These are phyloP conservation scores for Bombylius major DNA, from an alignment of 2,888 invertebrate species.

Conservation along the genomic window DNA sequence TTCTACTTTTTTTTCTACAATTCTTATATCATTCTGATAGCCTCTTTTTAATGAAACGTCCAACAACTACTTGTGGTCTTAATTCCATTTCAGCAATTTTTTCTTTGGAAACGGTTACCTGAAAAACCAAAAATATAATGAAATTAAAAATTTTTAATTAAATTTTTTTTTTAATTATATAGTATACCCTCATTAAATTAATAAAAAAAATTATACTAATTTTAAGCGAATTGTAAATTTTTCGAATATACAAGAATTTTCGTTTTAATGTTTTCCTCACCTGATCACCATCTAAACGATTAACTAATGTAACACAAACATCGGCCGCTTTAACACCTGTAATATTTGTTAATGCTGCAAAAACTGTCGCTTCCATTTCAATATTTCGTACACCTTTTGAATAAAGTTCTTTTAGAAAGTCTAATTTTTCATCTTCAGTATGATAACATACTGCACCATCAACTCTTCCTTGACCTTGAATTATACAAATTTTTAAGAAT, in stretches of 20 bases:
- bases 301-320: slow-evolving; percentile 57
- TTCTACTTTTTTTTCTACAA: no score
- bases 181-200: no score
- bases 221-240: no score
- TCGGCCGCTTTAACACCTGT: slow-evolving; percentile 53
- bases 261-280: slow-evolving; percentile 26
- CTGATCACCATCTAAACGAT: slow-evolving; percentile 60
- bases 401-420: slow-evolving; percentile 42
- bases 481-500: slow-evolving; percentile 8
- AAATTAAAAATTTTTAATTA: not conserved
- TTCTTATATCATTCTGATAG: no score
- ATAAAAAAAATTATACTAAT: no score
- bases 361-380: slow-evolving; percentile 68
- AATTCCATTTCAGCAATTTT: slow-evolving; percentile 49
- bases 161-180: not conserved
- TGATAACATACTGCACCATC: slow-evolving; percentile 67
- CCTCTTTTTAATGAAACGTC: slow-evolving; percentile 44
- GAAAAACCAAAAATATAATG: slow-evolving; percentile 2
- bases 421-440: slow-evolving; percentile 47
- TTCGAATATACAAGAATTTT: no score
- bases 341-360: slow-evolving; percentile 52
- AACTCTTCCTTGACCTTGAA: slow-evolving; percentile 55
- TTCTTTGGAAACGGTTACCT: slow-evolving; percentile 39
- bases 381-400: slow-evolving; percentile 54
- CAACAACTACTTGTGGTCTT: slow-evolving; percentile 52